Evolutionary conservation across 2,113 vertebrate species (phyloP).

Genomic region (Lagopus leucura): DNA sequence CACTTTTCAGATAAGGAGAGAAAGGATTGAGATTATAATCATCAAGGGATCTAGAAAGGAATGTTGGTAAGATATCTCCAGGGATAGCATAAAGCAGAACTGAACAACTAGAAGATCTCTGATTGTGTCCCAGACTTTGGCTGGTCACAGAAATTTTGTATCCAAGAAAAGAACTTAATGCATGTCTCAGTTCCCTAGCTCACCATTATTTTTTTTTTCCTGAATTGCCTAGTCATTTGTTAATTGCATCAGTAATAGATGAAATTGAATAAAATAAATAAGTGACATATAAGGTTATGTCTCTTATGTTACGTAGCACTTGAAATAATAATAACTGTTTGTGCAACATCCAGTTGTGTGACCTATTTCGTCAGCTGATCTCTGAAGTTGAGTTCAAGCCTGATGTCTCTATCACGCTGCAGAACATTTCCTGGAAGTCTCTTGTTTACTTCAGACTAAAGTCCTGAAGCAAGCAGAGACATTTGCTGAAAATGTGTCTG

Average conservation of each 20-base stretch:
- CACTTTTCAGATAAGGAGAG: background rate
- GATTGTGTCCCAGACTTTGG: background rate
- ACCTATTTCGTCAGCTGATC: background rate
- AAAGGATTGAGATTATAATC: background rate
- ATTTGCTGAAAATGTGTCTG: background rate
- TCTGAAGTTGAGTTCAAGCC: background rate
- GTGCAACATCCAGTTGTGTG: background rate
- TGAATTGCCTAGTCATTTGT: background rate
- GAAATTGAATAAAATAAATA: background rate
- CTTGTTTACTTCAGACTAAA: slow-evolving; percentile 1
- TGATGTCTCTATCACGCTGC: background rate
- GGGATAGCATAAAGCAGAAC: background rate
- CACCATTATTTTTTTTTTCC: background rate
- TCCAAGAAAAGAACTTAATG: background rate
- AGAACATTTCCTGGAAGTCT: slow-evolving; percentile 8
- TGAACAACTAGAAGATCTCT: background rate
- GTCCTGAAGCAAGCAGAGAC: background rate
- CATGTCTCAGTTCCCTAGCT: background rate
- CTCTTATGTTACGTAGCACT: background rate
- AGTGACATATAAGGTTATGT: background rate
- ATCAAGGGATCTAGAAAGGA: background rate
- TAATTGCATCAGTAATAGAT: background rate
- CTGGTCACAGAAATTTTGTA: background rate
- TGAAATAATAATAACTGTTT: background rate
- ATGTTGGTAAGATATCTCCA: background rate